A percentile compares a stretch with the other conserved stretches of the same genome.
phyloP scores from a whole-genome alignment of 2,113 vertebrate genomes.

The Anser brachyrhynchus region DNA sequence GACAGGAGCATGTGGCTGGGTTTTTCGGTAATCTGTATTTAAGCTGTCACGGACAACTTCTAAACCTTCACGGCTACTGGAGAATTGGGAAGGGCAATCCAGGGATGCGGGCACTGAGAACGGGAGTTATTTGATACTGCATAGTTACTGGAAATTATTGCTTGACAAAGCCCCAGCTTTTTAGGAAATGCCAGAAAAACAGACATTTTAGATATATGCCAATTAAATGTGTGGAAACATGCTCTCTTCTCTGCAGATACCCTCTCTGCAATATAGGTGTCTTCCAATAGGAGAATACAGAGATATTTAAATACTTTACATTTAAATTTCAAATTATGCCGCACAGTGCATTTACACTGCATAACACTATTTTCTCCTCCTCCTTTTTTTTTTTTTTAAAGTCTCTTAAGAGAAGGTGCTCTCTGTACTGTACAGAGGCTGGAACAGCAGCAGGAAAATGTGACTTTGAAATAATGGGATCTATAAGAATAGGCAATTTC shows the following conservation, averaged over 20 bases:
- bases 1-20: not conserved
- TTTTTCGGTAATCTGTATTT: not conserved
- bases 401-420: not conserved
- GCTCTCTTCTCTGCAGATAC: not conserved
- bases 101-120: not conserved
- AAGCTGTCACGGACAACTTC: not conserved
- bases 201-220: not conserved
- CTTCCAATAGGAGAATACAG: not conserved
- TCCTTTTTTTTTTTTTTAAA: not conserved
- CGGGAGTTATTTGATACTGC: not conserved
- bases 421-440: not conserved
- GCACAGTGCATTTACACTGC: not conserved
- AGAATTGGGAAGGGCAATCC: not conserved
- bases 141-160: not conserved
- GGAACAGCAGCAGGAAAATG: conserved; percentile 41
- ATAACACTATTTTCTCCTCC: not conserved
- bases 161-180: not conserved
- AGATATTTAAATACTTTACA: not conserved
- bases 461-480: conserved; percentile 65
- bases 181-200: conserved; percentile 19
- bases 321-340: not conserved
- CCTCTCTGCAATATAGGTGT: not conserved
- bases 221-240: not conserved
- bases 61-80: not conserved
- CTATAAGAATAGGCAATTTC: conserved; percentile 64